Percentiles rank a stretch among this genome's conserved stretches.
These are phyloP conservation scores for Brachyhypopomus occidentalis DNA, from an alignment of 2,113 vertebrate genomes.

Conservation along the genomic window DNA sequence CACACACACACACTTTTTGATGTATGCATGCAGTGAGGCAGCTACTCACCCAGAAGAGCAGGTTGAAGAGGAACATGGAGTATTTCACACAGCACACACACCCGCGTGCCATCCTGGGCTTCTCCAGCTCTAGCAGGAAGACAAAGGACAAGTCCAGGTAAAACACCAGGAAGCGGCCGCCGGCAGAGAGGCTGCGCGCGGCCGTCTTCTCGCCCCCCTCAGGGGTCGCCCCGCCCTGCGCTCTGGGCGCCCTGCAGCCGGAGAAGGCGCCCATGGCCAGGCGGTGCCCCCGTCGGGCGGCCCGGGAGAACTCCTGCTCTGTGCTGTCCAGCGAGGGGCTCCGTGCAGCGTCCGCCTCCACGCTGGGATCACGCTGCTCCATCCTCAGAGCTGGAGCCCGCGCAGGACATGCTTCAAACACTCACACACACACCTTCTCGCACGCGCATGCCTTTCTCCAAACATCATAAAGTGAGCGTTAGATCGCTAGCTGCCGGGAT, in stretches of 20 bases:
- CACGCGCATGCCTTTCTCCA: background rate
- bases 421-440: conserved; percentile 4
- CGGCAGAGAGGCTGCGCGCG: conserved; percentile 62
- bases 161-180: conserved; percentile 89
- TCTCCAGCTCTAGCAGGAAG: conserved; percentile 91
- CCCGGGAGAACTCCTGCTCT: conserved; percentile 81
- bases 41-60: conserved; percentile 95
- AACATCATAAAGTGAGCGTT: background rate
- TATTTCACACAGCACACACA: conserved; percentile 99
- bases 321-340: conserved; percentile 88
- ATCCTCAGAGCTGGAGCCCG: conserved; percentile 64
- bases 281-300: conserved; percentile 75
- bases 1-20: too few species aligned
- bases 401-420: background rate
- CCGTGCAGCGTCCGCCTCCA: conserved; percentile 77
- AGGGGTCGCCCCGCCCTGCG: conserved; percentile 59
- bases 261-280: conserved; percentile 86
- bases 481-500: background rate
- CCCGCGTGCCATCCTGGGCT: conserved; percentile 94
- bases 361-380: conserved; percentile 88
- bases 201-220: conserved; percentile 32
- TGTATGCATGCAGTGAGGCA: background rate
- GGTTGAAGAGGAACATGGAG: conserved; percentile 99
- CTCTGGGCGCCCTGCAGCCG: conserved; percentile 68
- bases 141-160: conserved; percentile 88